Evolutionary conservation across 2,797 vertebrate genomes (phyloP), one percentile per base, ranked within the genome.

Genomic region (Oryzias sinensis): DNA sequence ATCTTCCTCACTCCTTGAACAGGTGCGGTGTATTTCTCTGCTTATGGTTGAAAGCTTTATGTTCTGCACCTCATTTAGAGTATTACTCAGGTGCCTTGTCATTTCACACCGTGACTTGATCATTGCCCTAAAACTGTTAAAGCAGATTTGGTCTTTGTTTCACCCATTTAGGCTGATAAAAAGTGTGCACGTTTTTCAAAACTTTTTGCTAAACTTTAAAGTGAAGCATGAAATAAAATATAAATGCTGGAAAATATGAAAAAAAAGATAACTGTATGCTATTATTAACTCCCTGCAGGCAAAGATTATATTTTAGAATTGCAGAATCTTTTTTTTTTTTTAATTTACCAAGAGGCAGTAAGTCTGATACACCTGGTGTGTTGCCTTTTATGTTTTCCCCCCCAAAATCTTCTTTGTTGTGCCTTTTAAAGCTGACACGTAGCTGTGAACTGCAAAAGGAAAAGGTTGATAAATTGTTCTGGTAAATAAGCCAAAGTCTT

Each of bases 11-110:
- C 51, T 40, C 27, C 55, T 46, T 62, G 50, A 73, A 72, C 61
- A 63, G 77, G 54, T 43, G 61, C 65, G 59, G 70, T 73, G 27
- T 61, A 64, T 61, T 2, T 43, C 56, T 74, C 71, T 43, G 64
- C 70, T 60, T 55, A 68, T 67, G 62, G 53, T 54, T 62, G 64
- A 56, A 46, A 63, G 53, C 67, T 53, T 58, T 9, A 45, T 67
- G 65, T 63, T 68, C 49, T 65, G 70, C 68, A 68, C 46, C 70
- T 75, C 59, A 72, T 84, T 84, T 68, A 64, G 64, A 62, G 70
- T 79, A 53, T 77, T 70, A 54, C 59, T 70, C 18, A 5, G 49
- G 43, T 70, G 60, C 74, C 72, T 22, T 54, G 67, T 68, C 65
- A 55, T 55, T 59, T 72, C 65, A 62, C 53, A 33, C 27, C 5